Conservation (phyloP, 2,113 vertebrate genomes). For the Phyllopteryx taeniolatus region DNA sequence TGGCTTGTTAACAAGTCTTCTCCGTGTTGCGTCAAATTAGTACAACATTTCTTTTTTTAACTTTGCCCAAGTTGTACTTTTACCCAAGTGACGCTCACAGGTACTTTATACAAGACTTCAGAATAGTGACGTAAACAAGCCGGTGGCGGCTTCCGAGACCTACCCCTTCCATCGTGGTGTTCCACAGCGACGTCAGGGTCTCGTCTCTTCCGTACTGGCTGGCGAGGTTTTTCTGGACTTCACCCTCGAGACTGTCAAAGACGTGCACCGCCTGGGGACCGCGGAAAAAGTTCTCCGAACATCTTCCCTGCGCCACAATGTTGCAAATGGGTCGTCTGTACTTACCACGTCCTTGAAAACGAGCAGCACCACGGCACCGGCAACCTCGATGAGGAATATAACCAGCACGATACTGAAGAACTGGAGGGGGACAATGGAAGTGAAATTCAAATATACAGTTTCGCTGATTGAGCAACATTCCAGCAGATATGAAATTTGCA, state of each 20-base stretch:
- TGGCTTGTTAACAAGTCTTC: too few species aligned
- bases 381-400: constrained; percentile 73
- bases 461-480: neutral
- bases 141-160: neutral
- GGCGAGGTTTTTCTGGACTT: constrained; percentile 35
- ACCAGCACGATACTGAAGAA: constrained; percentile 76
- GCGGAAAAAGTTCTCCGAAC: neutral
- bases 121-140: neutral
- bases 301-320: neutral
- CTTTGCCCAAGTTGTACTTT: too few species aligned
- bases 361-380: constrained; percentile 66
- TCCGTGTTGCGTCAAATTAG: too few species aligned
- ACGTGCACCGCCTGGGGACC: constrained; percentile 51
- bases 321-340: neutral
- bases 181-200: constrained; percentile 54
- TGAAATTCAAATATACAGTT: neutral
- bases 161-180: constrained; percentile 72
- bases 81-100: too few species aligned
- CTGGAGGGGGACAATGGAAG: constrained; percentile 47
- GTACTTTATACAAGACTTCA: neutral
- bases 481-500: neutral
- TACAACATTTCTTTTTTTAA: too few species aligned
- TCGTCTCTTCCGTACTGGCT: neutral
- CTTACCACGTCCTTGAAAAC: constrained; percentile 72
- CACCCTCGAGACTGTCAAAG: constrained; percentile 19